phyloP scores from a whole-genome alignment of 37 sponge, comb jelly and placozoan species.

The Geodia barretti region DNA sequence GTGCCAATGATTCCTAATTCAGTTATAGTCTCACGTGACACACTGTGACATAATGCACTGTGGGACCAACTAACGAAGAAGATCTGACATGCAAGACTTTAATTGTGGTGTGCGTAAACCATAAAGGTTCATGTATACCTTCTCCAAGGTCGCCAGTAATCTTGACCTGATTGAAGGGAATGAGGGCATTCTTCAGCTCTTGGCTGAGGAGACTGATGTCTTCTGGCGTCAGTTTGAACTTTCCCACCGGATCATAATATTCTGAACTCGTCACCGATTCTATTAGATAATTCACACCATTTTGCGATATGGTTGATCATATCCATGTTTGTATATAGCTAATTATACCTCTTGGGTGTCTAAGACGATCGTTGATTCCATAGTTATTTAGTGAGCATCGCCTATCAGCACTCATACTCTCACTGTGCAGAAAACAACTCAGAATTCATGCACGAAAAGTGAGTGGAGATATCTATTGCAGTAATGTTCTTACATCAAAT shows the following conservation, averaged over 20 bases:
- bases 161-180: constrained; percentile 25
- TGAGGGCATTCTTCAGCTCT: constrained; percentile 18
- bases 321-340: too few species aligned
- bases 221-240: constrained; percentile 16
- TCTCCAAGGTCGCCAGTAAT: constrained; percentile 31
- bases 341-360: too few species aligned
- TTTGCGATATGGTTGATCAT: too few species aligned
- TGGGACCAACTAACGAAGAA: too few species aligned
- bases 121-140: constrained; percentile 8
- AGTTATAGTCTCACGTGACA: too few species aligned
- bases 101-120: too few species aligned
- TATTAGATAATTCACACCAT: too few species aligned
- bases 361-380: background rate
- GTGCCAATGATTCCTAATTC: too few species aligned
- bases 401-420: background rate
- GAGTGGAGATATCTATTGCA: background rate
- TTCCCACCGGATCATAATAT: background rate
- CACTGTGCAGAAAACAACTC: background rate
- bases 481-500: background rate
- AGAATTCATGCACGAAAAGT: too few species aligned
- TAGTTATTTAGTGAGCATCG: background rate
- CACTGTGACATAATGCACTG: too few species aligned
- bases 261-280: background rate
- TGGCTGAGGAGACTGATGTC: constrained; percentile 4
- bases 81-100: too few species aligned